Conservation (phyloP, 2,113 vertebrate species). For the Nesoenas mayeri region DNA sequence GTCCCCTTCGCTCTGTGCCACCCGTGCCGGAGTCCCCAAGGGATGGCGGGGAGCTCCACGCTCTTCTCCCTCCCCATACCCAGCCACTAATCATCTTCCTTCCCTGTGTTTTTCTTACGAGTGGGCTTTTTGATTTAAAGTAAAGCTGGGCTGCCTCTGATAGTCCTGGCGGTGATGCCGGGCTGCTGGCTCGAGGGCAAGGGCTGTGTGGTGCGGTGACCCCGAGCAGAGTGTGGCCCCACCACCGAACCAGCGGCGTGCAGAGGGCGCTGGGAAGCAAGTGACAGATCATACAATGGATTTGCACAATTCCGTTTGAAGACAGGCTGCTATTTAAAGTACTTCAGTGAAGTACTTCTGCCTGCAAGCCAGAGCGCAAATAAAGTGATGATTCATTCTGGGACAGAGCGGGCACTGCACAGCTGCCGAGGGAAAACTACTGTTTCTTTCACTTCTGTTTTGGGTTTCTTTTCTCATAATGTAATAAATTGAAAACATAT, state of each 20-base stretch:
- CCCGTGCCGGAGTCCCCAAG: no score
- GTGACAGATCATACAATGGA: not conserved
- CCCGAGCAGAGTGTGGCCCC: rapidly evolving
- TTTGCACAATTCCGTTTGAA: not conserved
- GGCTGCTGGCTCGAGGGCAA: rapidly evolving
- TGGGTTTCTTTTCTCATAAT: not conserved
- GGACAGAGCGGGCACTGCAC: not conserved
- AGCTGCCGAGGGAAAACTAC: not conserved
- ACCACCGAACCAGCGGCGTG: not conserved
- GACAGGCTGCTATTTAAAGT: not conserved
- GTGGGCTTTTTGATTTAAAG: not conserved
- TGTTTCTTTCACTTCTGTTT: not conserved
- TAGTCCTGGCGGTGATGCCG: rapidly evolving
- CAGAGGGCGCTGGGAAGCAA: not conserved
- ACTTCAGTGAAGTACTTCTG: not conserved
- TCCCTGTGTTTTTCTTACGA: not conserved
- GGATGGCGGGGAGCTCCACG: no score
- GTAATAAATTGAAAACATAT: not conserved
- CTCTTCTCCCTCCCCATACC: no score
- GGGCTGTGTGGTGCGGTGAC: rapidly evolving
- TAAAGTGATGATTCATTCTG: not conserved
- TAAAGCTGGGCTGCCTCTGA: not conserved
- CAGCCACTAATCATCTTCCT: not conserved
- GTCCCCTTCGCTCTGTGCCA: no score
- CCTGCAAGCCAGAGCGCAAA: not conserved